phyloP scores from a whole-genome alignment of 2,888 invertebrate genomes.

The Polyploca ridens region DNA sequence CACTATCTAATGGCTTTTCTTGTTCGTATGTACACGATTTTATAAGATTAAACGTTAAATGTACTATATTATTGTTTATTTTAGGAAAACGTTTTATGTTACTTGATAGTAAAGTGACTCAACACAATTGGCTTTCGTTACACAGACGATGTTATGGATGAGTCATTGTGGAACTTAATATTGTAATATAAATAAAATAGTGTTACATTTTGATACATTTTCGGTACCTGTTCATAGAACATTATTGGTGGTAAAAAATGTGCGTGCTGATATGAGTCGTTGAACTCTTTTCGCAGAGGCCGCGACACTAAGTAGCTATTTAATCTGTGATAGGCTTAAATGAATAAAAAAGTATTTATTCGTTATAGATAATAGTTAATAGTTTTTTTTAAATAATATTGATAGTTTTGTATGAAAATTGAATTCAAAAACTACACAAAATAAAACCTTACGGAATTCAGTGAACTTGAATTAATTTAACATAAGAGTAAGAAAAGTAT shows the following conservation, averaged over 20 bases:
- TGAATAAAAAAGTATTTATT: too few species aligned
- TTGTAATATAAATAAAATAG: neutral
- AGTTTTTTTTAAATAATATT: too few species aligned
- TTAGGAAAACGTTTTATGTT: neutral
- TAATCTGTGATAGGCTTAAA: too few species aligned
- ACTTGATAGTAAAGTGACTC: neutral
- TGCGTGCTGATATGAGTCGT: neutral
- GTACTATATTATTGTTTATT: neutral
- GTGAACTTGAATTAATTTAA: too few species aligned
- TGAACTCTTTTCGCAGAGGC: neutral
- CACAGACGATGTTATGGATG: neutral
- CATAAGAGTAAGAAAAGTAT: too few species aligned
- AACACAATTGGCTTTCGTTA: neutral
- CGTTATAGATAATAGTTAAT: too few species aligned
- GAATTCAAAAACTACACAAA: too few species aligned
- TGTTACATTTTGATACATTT: neutral
- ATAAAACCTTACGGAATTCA: too few species aligned
- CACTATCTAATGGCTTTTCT: slow-evolving; percentile 41
- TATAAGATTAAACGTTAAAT: neutral
- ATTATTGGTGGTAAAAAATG: neutral
- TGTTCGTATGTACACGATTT: slow-evolving; percentile 14
- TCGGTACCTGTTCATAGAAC: neutral
- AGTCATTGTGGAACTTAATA: neutral
- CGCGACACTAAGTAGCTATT: neutral
- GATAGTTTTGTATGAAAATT: too few species aligned